phyloP scores from a whole-genome alignment of 2,888 invertebrate species.

The Lasioglossum lativentre region DNA sequence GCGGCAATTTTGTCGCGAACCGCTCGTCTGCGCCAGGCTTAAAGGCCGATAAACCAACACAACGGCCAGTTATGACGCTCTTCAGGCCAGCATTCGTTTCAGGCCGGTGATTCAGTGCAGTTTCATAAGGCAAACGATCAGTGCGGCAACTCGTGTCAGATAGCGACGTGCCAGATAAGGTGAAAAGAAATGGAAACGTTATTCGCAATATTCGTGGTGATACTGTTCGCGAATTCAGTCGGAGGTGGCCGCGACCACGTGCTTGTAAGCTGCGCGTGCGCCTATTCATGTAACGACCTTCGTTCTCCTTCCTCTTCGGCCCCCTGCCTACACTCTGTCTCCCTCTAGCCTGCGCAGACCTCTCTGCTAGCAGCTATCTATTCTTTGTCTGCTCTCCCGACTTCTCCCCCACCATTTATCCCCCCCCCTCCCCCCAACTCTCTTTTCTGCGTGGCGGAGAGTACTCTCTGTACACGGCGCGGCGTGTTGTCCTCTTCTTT shows the following conservation, averaged over 20 bases:
- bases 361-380: background rate
- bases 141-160: constrained; percentile 24
- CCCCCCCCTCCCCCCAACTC: background rate
- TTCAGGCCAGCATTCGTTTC: background rate
- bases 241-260: constrained; percentile 64
- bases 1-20: background rate
- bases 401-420: background rate
- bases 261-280: constrained; percentile 68
- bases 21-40: background rate
- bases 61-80: background rate
- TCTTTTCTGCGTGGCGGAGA: background rate
- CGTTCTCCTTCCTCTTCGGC: constrained; percentile 49
- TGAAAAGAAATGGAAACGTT: constrained; percentile 35
- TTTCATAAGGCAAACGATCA: constrained; percentile 31
- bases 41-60: background rate
- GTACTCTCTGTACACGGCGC: background rate
- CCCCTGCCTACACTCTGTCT: constrained; percentile 3
- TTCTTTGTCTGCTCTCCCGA: background rate
- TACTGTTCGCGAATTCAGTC: constrained; percentile 37
- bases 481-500: background rate
- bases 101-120: constrained; percentile 4
- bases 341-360: background rate
- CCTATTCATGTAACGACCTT: constrained; percentile 65
- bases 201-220: constrained; percentile 36
- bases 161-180: constrained; percentile 21